Evolutionary conservation across 1,140 invertebrate species (phyloP), one percentile per base, ranked within the genome.

Genomic region (Lordiphosa stackelbergi): DNA sequence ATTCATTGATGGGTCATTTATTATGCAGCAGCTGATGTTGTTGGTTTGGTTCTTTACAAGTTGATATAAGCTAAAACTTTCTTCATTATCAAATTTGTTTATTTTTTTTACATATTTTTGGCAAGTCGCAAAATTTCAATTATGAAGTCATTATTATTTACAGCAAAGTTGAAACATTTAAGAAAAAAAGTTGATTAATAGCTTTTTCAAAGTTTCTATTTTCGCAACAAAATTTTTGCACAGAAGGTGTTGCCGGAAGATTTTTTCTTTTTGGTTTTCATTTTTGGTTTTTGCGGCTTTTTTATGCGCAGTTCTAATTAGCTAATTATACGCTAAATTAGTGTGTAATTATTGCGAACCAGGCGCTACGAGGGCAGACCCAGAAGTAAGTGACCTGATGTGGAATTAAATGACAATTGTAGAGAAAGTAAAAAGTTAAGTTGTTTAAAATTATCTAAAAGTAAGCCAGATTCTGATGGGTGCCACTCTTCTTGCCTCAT

Each of bases 281-380:
- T 41, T 72, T 72, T 73, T 31, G n/a, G n/a, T n/a, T 62, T 62
- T 73, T 61, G 73, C 48, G 47, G 53, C 45, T 60, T 59, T 69
- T 64, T 55, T 64, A 64, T 73, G 68, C 64, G 77, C 69, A 83
- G 78, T 83, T 83, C 77, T 83, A 83, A 83, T 83, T 83, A 83
- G 77, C 78, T 83, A 83, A 83, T 83, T 83, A 83, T 83, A 83
- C 77, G 72, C 77, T 70, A 55, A 84, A 83, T 83, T 83, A 83
- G 69, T 83, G 53, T 83, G 77, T 83, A 83, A 83, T 83, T 83
- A 83, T 83, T 83, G 55, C 43, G 59, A 68, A 51, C 73, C 71
- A 56, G 61, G 73, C 72, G 57, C 66, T 31, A 31, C 28, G 28
- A 31, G 28, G 28, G 28, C 8, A 31, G 28, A 31, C 28, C 28